phyloP scores from a whole-genome alignment of 2,888 invertebrate species.

The Ischnus inquisitorius region DNA sequence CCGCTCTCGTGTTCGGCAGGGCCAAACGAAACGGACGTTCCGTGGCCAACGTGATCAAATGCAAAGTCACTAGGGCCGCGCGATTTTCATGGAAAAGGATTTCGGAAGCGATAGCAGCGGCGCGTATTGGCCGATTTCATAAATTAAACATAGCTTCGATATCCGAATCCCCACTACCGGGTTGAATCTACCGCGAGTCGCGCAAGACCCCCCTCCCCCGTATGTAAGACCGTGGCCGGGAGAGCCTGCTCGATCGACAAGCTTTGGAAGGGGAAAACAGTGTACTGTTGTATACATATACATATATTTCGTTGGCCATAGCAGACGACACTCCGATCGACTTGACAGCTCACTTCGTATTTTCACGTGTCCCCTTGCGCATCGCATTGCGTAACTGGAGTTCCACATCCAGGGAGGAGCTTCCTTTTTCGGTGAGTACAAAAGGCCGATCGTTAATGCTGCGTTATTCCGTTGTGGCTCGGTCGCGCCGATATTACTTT shows the following conservation, averaged over 20 bases:
- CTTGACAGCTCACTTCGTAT: conserved; percentile 81
- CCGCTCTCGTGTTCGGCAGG: conserved; percentile 6
- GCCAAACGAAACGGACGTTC: not conserved
- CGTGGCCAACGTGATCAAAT: too few species aligned
- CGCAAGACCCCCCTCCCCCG: not conserved
- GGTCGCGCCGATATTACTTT: not conserved
- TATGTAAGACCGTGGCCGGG: conserved; percentile 65
- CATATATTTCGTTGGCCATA: conserved; percentile 70
- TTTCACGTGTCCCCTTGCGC: conserved; percentile 82
- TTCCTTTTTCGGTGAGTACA: conserved; percentile 81
- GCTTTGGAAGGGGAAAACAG: conserved; percentile 64
- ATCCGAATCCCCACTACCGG: conserved; percentile 1
- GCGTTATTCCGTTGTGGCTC: not conserved
- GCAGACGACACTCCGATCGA: conserved; percentile 82
- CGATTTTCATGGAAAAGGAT: too few species aligned
- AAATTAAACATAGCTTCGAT: not conserved
- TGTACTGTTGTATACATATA: conserved; percentile 25
- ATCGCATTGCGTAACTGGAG: conserved; percentile 82
- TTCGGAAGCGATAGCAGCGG: not conserved
- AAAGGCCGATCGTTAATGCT: conserved; percentile 34
- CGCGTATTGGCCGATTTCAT: not conserved
- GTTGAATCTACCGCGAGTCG: not conserved
- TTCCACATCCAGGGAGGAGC: conserved; percentile 81
- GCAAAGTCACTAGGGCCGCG: too few species aligned
- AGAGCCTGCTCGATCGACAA: conserved; percentile 68